phyloP scores from a whole-genome alignment of 2,113 vertebrate species.

The Stegastes partitus region DNA sequence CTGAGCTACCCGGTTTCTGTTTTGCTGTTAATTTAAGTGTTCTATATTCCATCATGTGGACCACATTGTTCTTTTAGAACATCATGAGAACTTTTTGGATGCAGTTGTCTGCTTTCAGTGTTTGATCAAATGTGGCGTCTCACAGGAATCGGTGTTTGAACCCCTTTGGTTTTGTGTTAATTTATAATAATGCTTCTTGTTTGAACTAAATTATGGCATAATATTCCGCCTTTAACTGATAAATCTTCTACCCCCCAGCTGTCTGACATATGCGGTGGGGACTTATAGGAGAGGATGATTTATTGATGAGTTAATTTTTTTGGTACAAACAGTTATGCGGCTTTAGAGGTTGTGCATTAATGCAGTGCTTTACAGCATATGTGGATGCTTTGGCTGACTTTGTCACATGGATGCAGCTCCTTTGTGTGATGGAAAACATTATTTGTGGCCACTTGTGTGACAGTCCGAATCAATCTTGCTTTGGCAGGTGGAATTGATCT shows the following conservation, averaged over 20 bases:
- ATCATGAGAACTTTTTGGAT: not conserved
- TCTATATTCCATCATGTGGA: not conserved
- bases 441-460: constrained; percentile 32
- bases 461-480: constrained; percentile 35
- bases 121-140: not conserved
- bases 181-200: too few relatives aligned
- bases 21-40: not conserved
- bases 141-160: not conserved
- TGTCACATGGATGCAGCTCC: not conserved
- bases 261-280: not conserved
- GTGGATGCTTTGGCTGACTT: not conserved
- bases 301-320: not conserved
- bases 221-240: not conserved
- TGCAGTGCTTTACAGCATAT: not conserved
- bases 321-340: not conserved
- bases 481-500: constrained; percentile 49
- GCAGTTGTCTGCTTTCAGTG: not conserved
- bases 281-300: not conserved
- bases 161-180: not conserved
- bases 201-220: too few relatives aligned
- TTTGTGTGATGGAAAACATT: constrained; percentile 21
- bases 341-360: not conserved
- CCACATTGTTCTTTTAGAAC: not conserved
- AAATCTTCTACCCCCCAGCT: not conserved
- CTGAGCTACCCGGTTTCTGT: not conserved